Conservation (phyloP, 2,888 invertebrate species). For the Phanerotoma sp. region DNA sequence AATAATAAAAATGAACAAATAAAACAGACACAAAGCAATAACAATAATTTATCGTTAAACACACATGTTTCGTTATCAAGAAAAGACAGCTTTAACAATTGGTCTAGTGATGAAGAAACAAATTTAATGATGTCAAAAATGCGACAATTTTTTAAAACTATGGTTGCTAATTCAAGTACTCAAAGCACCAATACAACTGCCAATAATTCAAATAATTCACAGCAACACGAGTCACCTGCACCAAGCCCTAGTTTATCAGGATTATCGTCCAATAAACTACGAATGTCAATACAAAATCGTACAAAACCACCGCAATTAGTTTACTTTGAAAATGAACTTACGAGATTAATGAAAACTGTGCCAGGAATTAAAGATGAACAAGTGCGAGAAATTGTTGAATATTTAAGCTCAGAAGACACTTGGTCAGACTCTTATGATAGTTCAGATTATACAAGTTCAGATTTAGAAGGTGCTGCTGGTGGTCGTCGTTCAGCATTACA, state of each 20-base stretch:
- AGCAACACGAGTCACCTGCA: conserved; percentile 60
- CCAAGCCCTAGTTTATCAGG: conserved; percentile 58
- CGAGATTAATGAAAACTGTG: conserved; percentile 89
- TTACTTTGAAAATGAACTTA: conserved; percentile 87
- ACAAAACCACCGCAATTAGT: conserved; percentile 83
- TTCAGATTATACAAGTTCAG: conserved; percentile 88
- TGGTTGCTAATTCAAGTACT: conserved; percentile 68
- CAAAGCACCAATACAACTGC: conserved; percentile 40
- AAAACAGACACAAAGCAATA: conserved; percentile 28
- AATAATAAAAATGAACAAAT: conserved; percentile 16
- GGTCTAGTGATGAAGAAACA: conserved; percentile 93
- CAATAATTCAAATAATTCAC: conserved; percentile 38
- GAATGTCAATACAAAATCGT: conserved; percentile 59
- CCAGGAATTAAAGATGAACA: conserved; percentile 89
- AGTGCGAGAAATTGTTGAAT: conserved; percentile 89
- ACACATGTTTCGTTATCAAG: conserved; percentile 67
- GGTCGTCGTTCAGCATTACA: conserved; percentile 71
- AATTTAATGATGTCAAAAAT: conserved; percentile 95
- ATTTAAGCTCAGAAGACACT: conserved; percentile 87
- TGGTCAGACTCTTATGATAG: conserved; percentile 94
- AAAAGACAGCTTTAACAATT: conserved; percentile 90
- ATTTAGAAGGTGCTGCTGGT: conserved; percentile 70
- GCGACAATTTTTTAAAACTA: conserved; percentile 89
- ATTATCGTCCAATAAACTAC: conserved; percentile 39
- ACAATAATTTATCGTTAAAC: conserved; percentile 60